phyloP scores from a whole-genome alignment of 2,797 vertebrate genomes.

The Enteromius fasciolatus region DNA sequence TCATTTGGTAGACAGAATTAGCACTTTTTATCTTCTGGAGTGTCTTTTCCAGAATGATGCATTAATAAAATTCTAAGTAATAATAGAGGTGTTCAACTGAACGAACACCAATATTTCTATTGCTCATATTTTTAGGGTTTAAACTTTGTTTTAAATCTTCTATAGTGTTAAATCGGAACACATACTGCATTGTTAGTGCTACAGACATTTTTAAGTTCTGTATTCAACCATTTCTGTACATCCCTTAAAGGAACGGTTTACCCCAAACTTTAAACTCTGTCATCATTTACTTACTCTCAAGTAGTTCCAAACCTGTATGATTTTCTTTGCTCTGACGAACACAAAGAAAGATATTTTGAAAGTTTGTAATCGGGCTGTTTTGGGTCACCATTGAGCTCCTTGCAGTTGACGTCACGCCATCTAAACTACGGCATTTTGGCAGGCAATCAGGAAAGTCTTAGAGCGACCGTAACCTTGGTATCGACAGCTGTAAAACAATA shows the following conservation, averaged over 20 bases:
- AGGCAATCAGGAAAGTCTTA: no score
- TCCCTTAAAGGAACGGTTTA: not conserved
- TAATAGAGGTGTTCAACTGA: not conserved
- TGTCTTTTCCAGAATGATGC: slow-evolving; percentile 10
- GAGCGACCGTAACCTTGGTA: no score
- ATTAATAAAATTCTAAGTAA: not conserved
- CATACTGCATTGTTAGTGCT: not conserved
- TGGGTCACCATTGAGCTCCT: no score
- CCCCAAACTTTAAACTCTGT: no score
- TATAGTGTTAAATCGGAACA: not conserved
- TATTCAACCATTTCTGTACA: not conserved
- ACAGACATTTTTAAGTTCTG: not conserved
- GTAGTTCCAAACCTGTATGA: no score
- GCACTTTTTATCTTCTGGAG: slow-evolving; percentile 58
- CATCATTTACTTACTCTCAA: no score
- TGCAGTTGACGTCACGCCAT: no score
- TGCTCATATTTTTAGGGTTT: not conserved
- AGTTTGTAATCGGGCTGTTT: no score
- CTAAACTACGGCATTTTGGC: no score
- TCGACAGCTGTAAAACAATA: no score
- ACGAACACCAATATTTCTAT: not conserved
- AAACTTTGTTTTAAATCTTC: not conserved
- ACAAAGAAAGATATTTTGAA: no score
- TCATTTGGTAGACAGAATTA: slow-evolving; percentile 58
- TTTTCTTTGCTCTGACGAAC: no score